A percentile compares a stretch with the other conserved stretches of the same genome.
Evolutionary conservation across 2,797 vertebrate species (phyloP).

Genomic region (Sebastes jordani): DNA sequence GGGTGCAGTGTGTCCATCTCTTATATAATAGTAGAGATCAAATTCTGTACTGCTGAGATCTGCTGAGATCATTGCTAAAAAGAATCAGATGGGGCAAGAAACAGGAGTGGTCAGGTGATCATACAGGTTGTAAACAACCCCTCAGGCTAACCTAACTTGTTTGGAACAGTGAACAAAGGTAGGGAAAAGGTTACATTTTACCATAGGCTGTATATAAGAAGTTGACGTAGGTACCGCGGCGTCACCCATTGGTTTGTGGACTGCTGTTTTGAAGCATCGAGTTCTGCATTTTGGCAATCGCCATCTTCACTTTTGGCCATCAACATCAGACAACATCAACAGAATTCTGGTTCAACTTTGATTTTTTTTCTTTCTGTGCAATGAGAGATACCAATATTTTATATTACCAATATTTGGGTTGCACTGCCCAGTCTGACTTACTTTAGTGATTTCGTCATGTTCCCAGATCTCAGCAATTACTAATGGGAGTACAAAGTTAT

Average conservation of each 20-base stretch:
- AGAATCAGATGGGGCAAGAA: not conserved
- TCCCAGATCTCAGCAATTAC: not conserved
- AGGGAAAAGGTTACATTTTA: not conserved
- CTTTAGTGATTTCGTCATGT: not conserved
- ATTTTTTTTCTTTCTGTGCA: not conserved
- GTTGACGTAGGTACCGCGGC: no score
- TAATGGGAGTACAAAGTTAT: not conserved
- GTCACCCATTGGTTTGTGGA: not conserved
- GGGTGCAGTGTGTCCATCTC: not conserved
- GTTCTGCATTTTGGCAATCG: rapidly evolving
- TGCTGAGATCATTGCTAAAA: not conserved
- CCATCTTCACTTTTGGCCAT: no score
- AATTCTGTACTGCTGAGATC: not conserved
- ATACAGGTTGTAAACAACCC: not conserved
- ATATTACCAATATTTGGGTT: not conserved
- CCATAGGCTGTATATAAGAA: not conserved
- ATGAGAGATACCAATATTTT: not conserved
- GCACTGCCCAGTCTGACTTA: not conserved
- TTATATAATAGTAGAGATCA: not conserved
- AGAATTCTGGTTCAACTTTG: not conserved
- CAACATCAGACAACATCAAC: no score
- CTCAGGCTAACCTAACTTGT: not conserved
- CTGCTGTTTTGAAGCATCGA: not conserved
- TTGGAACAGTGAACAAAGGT: not conserved
- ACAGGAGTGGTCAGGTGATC: not conserved